Conservation (phyloP, 2,113 vertebrate species). For the Chlorocebus sabaeus region DNA sequence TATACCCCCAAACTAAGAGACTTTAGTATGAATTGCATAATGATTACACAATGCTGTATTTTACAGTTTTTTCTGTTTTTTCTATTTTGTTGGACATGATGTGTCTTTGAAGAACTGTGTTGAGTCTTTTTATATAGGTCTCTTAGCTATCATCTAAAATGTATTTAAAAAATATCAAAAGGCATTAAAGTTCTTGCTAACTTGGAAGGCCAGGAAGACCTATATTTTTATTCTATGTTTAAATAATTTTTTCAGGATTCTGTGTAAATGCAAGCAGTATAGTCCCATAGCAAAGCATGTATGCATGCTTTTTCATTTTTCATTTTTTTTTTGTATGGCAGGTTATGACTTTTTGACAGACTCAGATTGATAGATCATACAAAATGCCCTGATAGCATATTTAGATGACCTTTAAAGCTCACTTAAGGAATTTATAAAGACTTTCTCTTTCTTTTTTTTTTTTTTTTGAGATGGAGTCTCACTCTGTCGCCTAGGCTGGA, state of each 20-base stretch:
- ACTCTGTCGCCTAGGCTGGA: too few species aligned
- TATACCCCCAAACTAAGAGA: conserved; percentile 19
- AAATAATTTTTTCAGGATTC: conserved; percentile 38
- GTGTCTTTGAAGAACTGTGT: conserved; percentile 31
- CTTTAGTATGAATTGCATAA: conserved; percentile 29
- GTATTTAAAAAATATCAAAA: conserved; percentile 42
- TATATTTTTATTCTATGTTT: background rate
- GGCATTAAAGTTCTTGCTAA: background rate
- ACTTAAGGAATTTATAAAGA: conserved; percentile 34
- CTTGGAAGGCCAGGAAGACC: conserved; percentile 21
- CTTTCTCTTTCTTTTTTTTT: background rate
- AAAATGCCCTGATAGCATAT: background rate
- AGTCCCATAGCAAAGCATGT: conserved; percentile 9
- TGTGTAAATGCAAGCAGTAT: conserved; percentile 39
- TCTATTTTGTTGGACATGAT: background rate
- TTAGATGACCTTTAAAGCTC: background rate
- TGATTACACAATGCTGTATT: background rate
- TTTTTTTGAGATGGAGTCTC: too few species aligned
- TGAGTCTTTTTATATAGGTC: background rate
- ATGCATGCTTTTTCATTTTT: background rate
- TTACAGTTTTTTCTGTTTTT: background rate
- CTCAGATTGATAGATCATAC: background rate
- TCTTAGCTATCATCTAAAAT: conserved; percentile 37
- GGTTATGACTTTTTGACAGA: background rate
- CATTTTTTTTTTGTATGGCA: background rate